A percentile compares a stretch with the other conserved stretches of the same genome.
Conservation (phyloP, 2,113 vertebrate genomes). For the Daphoenositta chrysoptera region DNA sequence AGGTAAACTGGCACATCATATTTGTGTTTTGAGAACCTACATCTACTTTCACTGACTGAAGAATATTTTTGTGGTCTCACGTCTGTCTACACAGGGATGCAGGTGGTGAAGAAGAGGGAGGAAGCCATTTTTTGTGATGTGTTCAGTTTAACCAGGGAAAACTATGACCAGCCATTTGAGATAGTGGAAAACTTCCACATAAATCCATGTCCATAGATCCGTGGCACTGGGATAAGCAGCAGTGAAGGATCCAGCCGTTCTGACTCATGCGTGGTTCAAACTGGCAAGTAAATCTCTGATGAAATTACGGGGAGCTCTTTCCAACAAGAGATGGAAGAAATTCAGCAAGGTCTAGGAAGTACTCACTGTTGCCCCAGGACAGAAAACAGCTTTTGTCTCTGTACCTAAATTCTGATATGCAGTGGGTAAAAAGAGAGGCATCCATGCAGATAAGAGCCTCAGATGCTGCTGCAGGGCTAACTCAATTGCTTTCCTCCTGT, state of each 20-base stretch:
- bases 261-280: not conserved
- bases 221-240: not conserved
- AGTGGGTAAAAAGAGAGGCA: slow-evolving; percentile 7
- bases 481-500: slow-evolving; percentile 47
- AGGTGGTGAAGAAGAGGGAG: not conserved
- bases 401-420: not conserved
- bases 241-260: not conserved
- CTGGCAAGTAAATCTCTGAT: not conserved
- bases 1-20: not conserved
- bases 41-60: not conserved
- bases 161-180: not conserved
- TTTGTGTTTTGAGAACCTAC: not conserved
- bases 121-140: not conserved
- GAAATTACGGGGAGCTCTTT: not conserved
- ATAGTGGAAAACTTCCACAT: not conserved
- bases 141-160: not conserved
- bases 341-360: not conserved
- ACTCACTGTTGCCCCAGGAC: not conserved
- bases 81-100: not conserved
- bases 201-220: not conserved
- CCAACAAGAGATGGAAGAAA: not conserved
- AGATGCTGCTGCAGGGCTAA: slow-evolving; percentile 31
- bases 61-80: not conserved
- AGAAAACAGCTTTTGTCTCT: not conserved
- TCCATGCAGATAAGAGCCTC: slow-evolving; percentile 43